Evolutionary conservation across 2,113 vertebrate genomes (phyloP).

Genomic region (Syrrhaptes paradoxus): DNA sequence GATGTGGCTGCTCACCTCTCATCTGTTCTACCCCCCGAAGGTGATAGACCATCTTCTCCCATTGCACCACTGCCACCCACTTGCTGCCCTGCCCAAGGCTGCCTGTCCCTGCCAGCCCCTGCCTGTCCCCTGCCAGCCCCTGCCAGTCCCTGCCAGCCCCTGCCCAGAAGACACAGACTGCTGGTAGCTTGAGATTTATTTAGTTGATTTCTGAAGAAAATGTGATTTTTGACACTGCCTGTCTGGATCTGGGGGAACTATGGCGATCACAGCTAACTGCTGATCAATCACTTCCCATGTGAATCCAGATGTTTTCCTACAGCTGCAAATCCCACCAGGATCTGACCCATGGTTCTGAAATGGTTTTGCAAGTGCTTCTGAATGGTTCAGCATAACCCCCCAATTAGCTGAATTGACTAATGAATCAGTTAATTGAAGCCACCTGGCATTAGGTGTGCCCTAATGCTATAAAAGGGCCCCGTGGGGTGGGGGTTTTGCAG

Average conservation of each 20-base stretch:
- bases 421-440: rapidly evolving
- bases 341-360: rapidly evolving
- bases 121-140: not conserved
- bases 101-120: too few relatives aligned
- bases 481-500: too few relatives aligned
- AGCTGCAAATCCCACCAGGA: not conserved
- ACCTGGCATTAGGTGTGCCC: rapidly evolving
- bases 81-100: not conserved
- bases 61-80: rapidly evolving
- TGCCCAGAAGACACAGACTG: not conserved
- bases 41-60: rapidly evolving
- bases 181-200: not conserved
- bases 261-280: rapidly evolving
- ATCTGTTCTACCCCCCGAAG: not conserved
- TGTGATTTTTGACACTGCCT: too few relatives aligned
- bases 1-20: not conserved
- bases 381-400: not conserved
- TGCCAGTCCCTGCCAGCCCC: not conserved
- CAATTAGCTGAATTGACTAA: not conserved
- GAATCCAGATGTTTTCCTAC: not conserved
- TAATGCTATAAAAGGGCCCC: not conserved
- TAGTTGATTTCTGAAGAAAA: not conserved
- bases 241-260: not conserved
- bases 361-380: not conserved
- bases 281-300: rapidly evolving